Base-by-base conservation (phyloP, 2,888 invertebrate species). In the Metallyticus violacea region DNA sequence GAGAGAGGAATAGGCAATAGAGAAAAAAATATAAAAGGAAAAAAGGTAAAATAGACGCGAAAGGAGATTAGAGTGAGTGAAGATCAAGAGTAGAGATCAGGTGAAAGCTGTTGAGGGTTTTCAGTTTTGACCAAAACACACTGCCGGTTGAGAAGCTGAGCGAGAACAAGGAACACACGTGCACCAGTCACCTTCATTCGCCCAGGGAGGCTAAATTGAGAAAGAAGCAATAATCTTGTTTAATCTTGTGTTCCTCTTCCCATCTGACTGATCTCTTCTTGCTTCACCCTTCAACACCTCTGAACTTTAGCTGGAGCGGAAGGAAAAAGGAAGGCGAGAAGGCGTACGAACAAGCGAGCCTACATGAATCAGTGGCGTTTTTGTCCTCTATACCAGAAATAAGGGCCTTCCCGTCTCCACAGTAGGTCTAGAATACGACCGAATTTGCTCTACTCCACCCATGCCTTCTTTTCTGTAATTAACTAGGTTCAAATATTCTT, bases 201-300 rank as follows among this genome's bases (percentile, higher is more conserved):
- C 4, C 81, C 81, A 81, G 25, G 81, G 25, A 82, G 76, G 82
- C 82, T 82, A 82, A 82, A 82, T 82, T 76, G 86, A 77, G 81
- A 86, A 81, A 86, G 81, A 86, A 26, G 77, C 86, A 86, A 81
- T 81, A 86, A 86, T 86, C 81, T 81, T 81, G 81, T 86, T 81
- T 77, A 85, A 87, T 87, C 83, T 85, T 82, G 78, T 28, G 82
- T 85, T 81, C 79, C 77, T 62, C 26, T 83, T 78, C 30, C 84
- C 82, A 26, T 15, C 76, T 62, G 40, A 62, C 40, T 62, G 40
- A 62, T 62, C 40, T 62, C 40, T 62, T 62, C 40, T 62, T 62
- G 40, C 40, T 62, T 62, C 40, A 62, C 40, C 40, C 40, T 62
- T 62, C 40, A 62, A 62, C 40, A 62, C 40, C 40, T 62, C 40